A percentile compares a stretch with the other conserved stretches of the same genome.
Conservation (phyloP, 1,140 invertebrate genomes). For the Bombus confusus region DNA sequence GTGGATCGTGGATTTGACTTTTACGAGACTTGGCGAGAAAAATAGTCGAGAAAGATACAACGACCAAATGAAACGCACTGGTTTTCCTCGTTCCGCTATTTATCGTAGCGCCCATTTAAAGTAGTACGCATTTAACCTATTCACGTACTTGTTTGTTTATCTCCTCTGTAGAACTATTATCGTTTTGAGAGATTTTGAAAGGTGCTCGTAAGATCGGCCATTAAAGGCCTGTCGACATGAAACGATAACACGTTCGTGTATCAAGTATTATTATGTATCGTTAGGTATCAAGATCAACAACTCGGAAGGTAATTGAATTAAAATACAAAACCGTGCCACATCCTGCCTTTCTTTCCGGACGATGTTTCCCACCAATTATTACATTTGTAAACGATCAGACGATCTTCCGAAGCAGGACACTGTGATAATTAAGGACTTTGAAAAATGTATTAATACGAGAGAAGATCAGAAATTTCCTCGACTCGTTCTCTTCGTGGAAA, state of each 20-base stretch:
- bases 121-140: no score
- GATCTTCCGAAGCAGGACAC: not conserved
- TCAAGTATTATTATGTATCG: not conserved
- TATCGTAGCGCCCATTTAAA: no score
- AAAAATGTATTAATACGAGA: not conserved
- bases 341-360: not conserved
- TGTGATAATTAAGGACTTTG: not conserved
- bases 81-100: not conserved
- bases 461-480: not conserved
- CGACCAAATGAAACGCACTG: fast-evolving
- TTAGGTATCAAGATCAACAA: not conserved
- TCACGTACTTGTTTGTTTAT: no score
- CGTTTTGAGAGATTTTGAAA: not conserved
- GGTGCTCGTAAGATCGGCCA: not conserved
- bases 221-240: not conserved
- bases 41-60: not conserved
- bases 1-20: not conserved
- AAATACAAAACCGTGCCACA: not conserved
- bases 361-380: not conserved
- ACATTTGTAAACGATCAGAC: slow-evolving; percentile 1
- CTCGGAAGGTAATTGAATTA: not conserved
- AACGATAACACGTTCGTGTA: not conserved
- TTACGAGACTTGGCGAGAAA: not conserved
- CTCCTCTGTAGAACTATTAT: not conserved
- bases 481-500: no score